Percentiles rank a stretch among this genome's conserved stretches.
These are phyloP conservation scores for Pionites leucogaster DNA, from an alignment of 2,113 vertebrate species.

Conservation along the genomic window DNA sequence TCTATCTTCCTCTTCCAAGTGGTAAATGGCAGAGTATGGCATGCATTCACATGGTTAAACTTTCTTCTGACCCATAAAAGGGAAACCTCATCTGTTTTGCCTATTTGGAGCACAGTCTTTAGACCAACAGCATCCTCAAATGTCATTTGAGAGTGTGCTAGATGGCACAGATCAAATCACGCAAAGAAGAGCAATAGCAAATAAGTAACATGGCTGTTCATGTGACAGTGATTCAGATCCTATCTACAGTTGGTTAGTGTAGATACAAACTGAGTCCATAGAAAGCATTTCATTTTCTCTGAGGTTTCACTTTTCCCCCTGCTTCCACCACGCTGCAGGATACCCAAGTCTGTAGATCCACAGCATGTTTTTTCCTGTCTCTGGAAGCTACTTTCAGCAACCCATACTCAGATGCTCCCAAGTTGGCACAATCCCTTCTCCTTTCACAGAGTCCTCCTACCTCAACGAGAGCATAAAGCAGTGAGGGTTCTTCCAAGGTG, in stretches of 20 bases:
- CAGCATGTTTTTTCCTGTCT: neutral
- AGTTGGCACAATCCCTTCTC: neutral
- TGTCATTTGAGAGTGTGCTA: neutral
- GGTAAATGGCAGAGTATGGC: neutral
- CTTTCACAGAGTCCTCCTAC: neutral
- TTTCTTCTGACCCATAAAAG: neutral
- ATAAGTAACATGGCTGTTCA: neutral
- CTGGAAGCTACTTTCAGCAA: neutral
- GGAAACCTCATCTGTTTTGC: neutral
- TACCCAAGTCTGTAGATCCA: neutral
- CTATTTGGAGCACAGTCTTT: neutral
- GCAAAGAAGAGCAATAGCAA: neutral
- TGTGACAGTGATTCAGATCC: neutral
- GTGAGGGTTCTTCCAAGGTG: neutral
- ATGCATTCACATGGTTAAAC: neutral
- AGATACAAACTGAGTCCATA: neutral
- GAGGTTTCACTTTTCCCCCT: neutral
- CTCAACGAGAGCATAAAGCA: neutral
- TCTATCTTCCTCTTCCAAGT: neutral
- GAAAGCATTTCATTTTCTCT: neutral
- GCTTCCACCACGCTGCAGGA: neutral
- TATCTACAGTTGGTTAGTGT: neutral
- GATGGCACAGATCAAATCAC: neutral
- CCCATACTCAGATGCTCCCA: neutral
- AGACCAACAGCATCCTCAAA: neutral